Evolutionary conservation across 2,888 invertebrate species (phyloP).

Genomic region (Pilophorus perplexus): DNA sequence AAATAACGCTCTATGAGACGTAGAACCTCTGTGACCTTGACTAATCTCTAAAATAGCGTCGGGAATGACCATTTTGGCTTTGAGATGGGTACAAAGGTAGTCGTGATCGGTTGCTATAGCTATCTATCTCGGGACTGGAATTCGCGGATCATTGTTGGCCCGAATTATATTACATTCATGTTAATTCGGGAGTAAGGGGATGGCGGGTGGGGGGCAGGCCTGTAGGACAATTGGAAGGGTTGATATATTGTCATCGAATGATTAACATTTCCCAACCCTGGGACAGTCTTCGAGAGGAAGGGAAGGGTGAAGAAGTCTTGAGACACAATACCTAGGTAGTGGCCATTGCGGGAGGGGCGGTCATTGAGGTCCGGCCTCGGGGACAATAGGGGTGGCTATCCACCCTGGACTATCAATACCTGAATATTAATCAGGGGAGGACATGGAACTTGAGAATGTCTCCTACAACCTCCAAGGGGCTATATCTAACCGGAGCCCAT

Average conservation of each 20-base stretch:
- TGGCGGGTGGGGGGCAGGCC: not conserved
- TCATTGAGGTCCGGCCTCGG: conserved; percentile 36
- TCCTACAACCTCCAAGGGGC: conserved; percentile 40
- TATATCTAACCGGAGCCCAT: conserved; percentile 38
- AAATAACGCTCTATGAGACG: too few relatives aligned
- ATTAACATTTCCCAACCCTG: conserved; percentile 43
- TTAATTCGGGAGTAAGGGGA: conserved; percentile 30
- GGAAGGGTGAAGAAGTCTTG: conserved; percentile 41
- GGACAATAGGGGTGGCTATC: conserved; percentile 31
- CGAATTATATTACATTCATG: conserved; percentile 24
- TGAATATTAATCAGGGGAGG: conserved; percentile 45
- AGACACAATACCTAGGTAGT: conserved; percentile 37
- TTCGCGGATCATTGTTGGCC: conserved; percentile 11
- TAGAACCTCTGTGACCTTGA: too few relatives aligned
- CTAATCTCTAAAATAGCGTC: too few relatives aligned
- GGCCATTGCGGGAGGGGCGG: too few relatives aligned
- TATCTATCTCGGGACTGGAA: conserved; percentile 6
- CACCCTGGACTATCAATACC: conserved; percentile 44
- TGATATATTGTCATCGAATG: conserved; percentile 42
- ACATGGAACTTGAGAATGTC: conserved; percentile 42
- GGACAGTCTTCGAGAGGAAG: conserved; percentile 31
- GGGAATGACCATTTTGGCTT: too few relatives aligned
- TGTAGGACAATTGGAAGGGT: conserved; percentile 14
- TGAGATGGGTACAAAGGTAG: too few relatives aligned
- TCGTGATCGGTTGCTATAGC: too few relatives aligned